Percentiles rank a stretch among this genome's conserved stretches.
These are phyloP conservation scores for Rosalia funebris DNA, from an alignment of 2,888 invertebrate genomes.

Conservation along the genomic window DNA sequence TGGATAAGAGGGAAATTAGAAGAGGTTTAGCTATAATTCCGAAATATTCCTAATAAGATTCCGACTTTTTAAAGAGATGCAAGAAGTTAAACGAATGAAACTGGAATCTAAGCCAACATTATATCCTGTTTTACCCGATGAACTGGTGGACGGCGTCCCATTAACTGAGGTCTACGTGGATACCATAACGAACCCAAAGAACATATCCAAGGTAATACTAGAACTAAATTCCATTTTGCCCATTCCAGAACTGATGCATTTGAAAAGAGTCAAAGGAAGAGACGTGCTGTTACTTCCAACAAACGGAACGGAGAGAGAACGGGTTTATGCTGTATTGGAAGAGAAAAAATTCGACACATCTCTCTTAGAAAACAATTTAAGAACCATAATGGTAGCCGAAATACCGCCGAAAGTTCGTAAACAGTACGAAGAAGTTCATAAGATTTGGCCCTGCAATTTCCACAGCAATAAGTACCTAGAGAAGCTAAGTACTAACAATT, in stretches of 20 bases:
- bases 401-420: constrained; percentile 71
- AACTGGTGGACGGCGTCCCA: constrained; percentile 46
- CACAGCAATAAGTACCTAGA: constrained; percentile 83
- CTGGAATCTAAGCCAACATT: constrained; percentile 40
- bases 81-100: constrained; percentile 49
- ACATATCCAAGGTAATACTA: constrained; percentile 72
- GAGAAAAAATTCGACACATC: constrained; percentile 65
- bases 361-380: constrained; percentile 67
- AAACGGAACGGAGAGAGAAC: constrained; percentile 48
- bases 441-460: constrained; percentile 85
- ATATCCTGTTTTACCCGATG: constrained; percentile 49
- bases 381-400: constrained; percentile 69
- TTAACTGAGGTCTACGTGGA: constrained; percentile 71
- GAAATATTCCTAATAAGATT: no score
- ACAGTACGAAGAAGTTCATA: constrained; percentile 72
- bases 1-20: no score
- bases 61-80: no score
- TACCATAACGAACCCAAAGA: constrained; percentile 69
- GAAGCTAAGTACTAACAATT: constrained; percentile 69
- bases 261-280: constrained; percentile 76
- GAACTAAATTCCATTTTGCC: constrained; percentile 70
- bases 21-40: no score
- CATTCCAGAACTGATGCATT: constrained; percentile 72
- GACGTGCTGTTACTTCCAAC: constrained; percentile 69
- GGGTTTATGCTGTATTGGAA: constrained; percentile 57